Evolutionary conservation across 2,797 vertebrate species (phyloP), one percentile per base, ranked within the genome.

Genomic region (Amphiprion clarkii): DNA sequence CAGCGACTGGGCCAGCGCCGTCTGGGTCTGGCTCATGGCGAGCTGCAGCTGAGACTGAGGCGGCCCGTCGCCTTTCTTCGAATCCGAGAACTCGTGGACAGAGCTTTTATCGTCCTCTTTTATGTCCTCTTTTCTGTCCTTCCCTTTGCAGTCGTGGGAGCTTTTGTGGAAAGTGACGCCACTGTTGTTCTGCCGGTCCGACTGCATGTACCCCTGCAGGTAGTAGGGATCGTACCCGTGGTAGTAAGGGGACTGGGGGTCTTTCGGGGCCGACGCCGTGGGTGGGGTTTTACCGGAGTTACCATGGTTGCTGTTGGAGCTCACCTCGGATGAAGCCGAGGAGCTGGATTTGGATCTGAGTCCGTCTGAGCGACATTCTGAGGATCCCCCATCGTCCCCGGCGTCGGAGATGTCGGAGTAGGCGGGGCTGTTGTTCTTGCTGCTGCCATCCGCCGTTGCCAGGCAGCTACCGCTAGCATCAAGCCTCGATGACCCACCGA

Each of bases 321-420:
- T 85, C 68, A 95, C 89, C 74, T 97, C 97, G 0, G 92, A 92
- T 19, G 93, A 93, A 31, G 83, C 82, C 0, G 91, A 89, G 2
- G 93, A 93, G 73, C 95, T 94, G 68, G 96, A 95, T 89, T 97
- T 98, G 60, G 97, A 97, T 91, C 97, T 95, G 67, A 96, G 56
- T 25, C 89, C 92, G 51, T 98, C 97, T 0, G 96, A 96, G 69
- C 97, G 95, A 91, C 96, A 96, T 85, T 99, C 97, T 0, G 96
- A 89, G 17, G 90, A 96, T n/a, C 94, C 97, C 1, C 97, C 98
- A 0, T 99, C 98, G 0, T 99, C 98, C 2, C 96, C 96, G 0
- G 97, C 98, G 31, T 99, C 98, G 0, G 98, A 99, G 88, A 99
- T 99, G 91, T 99, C 98, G 0, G 98, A 99, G 75, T 99, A 99